These are phyloP conservation scores for Psittacula derbiana DNA, from an alignment of 2,797 vertebrate genomes.

Conservation along the genomic window DNA sequence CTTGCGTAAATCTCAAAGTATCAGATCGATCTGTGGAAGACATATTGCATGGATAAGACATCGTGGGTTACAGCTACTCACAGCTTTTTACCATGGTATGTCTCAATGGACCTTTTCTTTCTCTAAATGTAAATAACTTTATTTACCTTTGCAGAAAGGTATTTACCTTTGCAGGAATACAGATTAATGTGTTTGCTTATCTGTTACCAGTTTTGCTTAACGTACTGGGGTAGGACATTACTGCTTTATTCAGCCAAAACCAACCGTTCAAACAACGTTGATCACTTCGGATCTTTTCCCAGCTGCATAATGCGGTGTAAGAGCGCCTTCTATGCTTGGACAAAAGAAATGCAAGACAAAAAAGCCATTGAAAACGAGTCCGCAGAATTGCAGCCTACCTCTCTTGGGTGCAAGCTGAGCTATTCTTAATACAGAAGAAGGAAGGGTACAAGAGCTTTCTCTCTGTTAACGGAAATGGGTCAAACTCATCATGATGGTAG, in stretches of 20 bases:
- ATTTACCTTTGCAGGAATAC: constrained; percentile 32
- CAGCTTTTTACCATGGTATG: not conserved
- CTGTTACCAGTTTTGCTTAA: not conserved
- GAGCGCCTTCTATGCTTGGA: constrained; percentile 14
- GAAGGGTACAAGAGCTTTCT: not conserved
- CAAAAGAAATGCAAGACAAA: not conserved
- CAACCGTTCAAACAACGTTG: not conserved
- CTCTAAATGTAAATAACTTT: constrained; percentile 5
- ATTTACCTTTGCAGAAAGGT: constrained; percentile 22
- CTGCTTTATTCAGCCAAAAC: constrained; percentile 1
- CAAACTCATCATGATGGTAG: not conserved
- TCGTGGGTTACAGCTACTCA: not conserved
- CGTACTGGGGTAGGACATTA: not conserved
- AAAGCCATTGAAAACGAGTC: not conserved
- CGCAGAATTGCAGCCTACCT: not conserved
- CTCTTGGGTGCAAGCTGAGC: not conserved
- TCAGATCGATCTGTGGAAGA: not conserved
- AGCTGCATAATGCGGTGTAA: not conserved
- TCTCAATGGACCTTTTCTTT: constrained; percentile 13
- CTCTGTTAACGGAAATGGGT: not conserved
- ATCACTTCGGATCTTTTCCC: not conserved
- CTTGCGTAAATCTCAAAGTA: not conserved
- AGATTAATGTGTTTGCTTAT: constrained; percentile 33
- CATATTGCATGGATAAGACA: not conserved
- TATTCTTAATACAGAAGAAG: not conserved